These are phyloP conservation scores for Acanthurus lineatus DNA, from an alignment of 2,797 vertebrate genomes.

Conservation along the genomic window DNA sequence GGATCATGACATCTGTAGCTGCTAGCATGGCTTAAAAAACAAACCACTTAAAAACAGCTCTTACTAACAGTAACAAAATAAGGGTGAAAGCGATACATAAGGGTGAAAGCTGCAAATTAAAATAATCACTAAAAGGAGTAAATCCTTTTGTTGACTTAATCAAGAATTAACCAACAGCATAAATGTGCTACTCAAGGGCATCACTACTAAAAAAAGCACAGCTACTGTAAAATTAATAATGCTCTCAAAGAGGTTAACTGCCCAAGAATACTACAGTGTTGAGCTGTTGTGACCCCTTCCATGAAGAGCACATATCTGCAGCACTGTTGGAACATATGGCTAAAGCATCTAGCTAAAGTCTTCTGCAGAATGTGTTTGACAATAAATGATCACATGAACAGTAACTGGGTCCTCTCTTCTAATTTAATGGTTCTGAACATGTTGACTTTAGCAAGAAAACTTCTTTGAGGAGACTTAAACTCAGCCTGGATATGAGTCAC, in stretches of 20 bases:
- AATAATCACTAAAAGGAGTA: background rate
- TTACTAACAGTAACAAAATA: background rate
- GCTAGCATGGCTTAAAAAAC: background rate
- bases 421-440: background rate
- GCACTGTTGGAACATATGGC: background rate
- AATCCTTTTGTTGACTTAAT: background rate
- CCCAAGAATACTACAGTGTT: background rate
- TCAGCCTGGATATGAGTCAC: background rate
- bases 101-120: background rate
- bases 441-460: background rate
- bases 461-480: background rate
- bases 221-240: background rate
- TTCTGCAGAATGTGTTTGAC: background rate
- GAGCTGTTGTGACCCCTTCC: background rate
- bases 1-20: no score
- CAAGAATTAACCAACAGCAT: background rate
- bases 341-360: background rate
- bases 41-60: background rate
- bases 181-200: background rate
- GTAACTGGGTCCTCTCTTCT: background rate
- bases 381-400: background rate
- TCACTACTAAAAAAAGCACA: background rate
- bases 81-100: background rate
- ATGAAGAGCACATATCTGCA: background rate
- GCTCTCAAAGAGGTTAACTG: background rate